Conservation (phyloP, 2,797 vertebrate species). For the Kryptolebias ocellatus region DNA sequence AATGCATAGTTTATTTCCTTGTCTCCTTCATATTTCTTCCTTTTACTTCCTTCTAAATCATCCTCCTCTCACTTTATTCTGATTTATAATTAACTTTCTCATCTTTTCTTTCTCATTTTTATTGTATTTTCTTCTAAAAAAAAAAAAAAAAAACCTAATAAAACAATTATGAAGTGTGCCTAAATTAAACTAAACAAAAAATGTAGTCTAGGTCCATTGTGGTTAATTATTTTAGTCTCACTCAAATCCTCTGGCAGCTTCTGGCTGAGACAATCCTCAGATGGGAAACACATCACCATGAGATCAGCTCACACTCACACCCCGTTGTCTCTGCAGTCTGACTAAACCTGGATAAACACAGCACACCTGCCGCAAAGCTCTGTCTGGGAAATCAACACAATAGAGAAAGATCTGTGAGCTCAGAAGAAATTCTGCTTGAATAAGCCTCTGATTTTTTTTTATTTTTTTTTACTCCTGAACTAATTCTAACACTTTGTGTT, state of each 20-base stretch:
- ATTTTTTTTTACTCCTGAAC: not conserved
- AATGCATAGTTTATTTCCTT: slow-evolving; percentile 3
- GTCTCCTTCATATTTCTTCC: slow-evolving; percentile 21
- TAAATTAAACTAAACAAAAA: slow-evolving; percentile 34
- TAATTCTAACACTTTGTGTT: slow-evolving; percentile 8
- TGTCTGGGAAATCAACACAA: slow-evolving; percentile 25
- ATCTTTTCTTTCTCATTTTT: slow-evolving; percentile 16
- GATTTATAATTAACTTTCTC: slow-evolving; percentile 29
- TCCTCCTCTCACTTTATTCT: not conserved
- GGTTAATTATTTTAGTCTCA: slow-evolving; percentile 53
- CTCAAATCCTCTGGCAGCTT: slow-evolving; percentile 37
- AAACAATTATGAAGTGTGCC: slow-evolving; percentile 39
- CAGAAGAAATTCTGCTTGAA: slow-evolving; percentile 14
- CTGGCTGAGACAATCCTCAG: slow-evolving; percentile 40
- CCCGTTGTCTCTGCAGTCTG: slow-evolving; percentile 30
- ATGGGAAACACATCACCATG: slow-evolving; percentile 56
- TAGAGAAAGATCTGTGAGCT: slow-evolving; percentile 25
- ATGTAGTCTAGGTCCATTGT: slow-evolving; percentile 25
- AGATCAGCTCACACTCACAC: slow-evolving; percentile 29
- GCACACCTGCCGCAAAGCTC: slow-evolving; percentile 50
- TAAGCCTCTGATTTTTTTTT: slow-evolving; percentile 8
- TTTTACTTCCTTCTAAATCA: not conserved
- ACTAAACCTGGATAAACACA: slow-evolving; percentile 54
- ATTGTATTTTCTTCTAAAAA: slow-evolving; percentile 24
- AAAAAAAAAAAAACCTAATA: slow-evolving; percentile 10